Conservation (phyloP, 2,888 invertebrate genomes). For the Drosophila putrida region DNA sequence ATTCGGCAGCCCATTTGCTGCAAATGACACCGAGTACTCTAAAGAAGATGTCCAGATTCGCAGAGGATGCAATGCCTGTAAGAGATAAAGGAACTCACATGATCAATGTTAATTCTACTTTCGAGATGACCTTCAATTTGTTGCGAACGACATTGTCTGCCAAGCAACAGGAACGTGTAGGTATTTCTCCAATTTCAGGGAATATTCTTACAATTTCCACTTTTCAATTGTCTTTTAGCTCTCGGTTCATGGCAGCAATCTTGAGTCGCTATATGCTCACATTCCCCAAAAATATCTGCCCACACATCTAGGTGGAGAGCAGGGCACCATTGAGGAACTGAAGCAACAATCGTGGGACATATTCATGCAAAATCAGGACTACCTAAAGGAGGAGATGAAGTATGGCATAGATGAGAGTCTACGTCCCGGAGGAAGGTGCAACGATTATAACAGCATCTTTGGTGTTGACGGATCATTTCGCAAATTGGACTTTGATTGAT, state of each 20-base stretch:
- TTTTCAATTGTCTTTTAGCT: conserved; percentile 83
- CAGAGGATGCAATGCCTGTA: conserved; percentile 88
- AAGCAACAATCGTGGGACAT: conserved; percentile 54
- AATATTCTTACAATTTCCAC: neutral
- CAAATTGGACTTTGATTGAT: conserved; percentile 70
- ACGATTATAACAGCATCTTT: conserved; percentile 70
- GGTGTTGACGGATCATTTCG: conserved; percentile 81
- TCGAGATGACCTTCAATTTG: conserved; percentile 87
- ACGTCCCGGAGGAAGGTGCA: conserved; percentile 60
- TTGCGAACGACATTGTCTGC: conserved; percentile 87
- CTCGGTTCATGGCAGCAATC: conserved; percentile 86
- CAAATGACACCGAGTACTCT: conserved; percentile 87
- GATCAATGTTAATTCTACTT: conserved; percentile 87
- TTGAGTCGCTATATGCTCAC: conserved; percentile 87
- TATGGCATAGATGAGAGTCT: conserved; percentile 75
- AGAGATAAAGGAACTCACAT: conserved; percentile 87
- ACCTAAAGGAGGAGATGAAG: conserved; percentile 68
- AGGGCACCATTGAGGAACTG: conserved; percentile 85
- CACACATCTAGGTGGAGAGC: conserved; percentile 88
- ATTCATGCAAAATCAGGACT: conserved; percentile 59
- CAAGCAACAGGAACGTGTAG: conserved; percentile 88
- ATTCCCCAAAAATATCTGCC: conserved; percentile 88
- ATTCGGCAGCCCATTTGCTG: conserved; percentile 86
- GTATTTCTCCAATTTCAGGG: conserved; percentile 44
- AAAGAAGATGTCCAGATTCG: conserved; percentile 86